Base-by-base conservation (phyloP, 2,888 invertebrate species). In the Hydroisotoma schaefferi region DNA sequence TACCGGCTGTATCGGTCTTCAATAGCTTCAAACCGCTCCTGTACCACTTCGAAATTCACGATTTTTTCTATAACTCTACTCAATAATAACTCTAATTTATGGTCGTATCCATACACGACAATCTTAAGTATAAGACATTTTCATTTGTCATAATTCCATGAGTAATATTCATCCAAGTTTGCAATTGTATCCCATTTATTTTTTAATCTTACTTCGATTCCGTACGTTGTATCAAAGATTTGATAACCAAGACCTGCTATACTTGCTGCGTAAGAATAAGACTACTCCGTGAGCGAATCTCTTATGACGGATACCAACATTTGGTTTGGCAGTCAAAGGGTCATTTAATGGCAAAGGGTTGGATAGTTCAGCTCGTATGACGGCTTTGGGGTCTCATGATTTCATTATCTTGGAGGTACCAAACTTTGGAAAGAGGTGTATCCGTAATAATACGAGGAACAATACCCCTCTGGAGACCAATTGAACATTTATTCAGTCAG, bases 391-490 rank as follows among this genome's bases (percentile, higher is more conserved):
- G 67, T 60, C 64, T 64, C n/a, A 55, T 29, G 58, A 48, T 98
- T 75, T 91, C 90, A 73, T 88, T 87, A 78, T 99, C 98, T 76
- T 94, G 91, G 74, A 93, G 93, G 78, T 86, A 94, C 98, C 98
- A 99, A 0, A 94, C 80, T 57, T 94, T 81, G 73, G 88, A 83
- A 49, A 90, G 79, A 0, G 87, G 83, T 0, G 87, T 87, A 74
- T 95, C 93, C 80, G 86, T 83, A 56, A 90, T 82, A 54, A 90
- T 87, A 3, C 77, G 74, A 0, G 90, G 90, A 73, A 84, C 46
- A 20, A 68, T 65, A 44, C 68, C 67, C 1, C 55, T 53, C 68
- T 64, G 37, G 53, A 53, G 29, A 40, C 37, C 28, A 20, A 10
- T 43, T 10, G 6, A 43, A 33, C 10, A 33, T 12, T 33, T 12